Conservation (phyloP, 1,140 invertebrate species). For the Pentalonia nigronervosa region DNA sequence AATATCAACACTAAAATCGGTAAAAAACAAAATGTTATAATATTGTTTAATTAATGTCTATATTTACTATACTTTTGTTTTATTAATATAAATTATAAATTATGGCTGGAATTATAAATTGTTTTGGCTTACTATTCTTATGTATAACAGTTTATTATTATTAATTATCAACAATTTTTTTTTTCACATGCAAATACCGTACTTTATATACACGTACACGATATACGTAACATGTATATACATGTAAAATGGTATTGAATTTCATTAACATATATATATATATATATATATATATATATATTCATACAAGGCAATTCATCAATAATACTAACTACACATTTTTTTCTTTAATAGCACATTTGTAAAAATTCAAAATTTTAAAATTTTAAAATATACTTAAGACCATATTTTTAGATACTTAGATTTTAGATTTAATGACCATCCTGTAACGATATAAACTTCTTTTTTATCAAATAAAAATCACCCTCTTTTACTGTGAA, state of each 20-base stretch:
- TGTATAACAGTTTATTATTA: neutral
- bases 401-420: neutral
- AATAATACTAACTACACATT: neutral
- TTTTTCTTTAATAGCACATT: neutral
- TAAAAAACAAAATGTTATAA: neutral
- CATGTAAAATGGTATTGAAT: neutral
- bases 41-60: neutral
- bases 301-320: neutral
- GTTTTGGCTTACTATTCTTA: neutral
- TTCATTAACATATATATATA: neutral
- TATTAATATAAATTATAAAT: neutral
- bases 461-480: neutral
- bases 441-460: too few species aligned
- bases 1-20: neutral
- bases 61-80: neutral
- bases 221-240: neutral
- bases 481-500: neutral
- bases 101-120: neutral
- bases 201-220: neutral
- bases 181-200: constrained; percentile 39
- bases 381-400: neutral
- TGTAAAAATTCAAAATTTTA: neutral
- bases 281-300: neutral
- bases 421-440: neutral
- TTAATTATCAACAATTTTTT: constrained; percentile 1